Base-by-base conservation (phyloP, 2,113 vertebrate species). In the Vimba vimba region DNA sequence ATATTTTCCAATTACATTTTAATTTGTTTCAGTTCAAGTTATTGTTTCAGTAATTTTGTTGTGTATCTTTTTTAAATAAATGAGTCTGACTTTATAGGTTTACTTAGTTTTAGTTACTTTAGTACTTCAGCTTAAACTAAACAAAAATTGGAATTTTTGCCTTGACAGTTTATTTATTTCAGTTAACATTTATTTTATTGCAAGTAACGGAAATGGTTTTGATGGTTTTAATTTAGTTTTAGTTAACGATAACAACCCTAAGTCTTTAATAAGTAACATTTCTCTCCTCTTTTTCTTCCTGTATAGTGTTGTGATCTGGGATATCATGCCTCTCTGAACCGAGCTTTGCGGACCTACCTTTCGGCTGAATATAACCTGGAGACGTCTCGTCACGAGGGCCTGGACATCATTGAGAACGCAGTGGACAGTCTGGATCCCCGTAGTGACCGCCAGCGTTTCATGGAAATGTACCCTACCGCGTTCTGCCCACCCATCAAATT, bases 351-450 rank as follows among this genome's bases (percentile, higher is more conserved):
- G 91, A 99, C 98, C 2, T 99, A 98, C 91, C 97, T 99, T 27
- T 99, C 98, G 21, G 98, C 98, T 0, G 98, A 99, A 76, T 99
- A 99, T 93, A 99, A 99, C 92, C 95, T 99, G 81, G 98, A 99
- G 94, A 99, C 98, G 1, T 99, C 98, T n/a, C 96, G 98, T 80
- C 98, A 99, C 2, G 98, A 99, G 90, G 98, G 98, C 36, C 94
- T 99, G 47, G 98, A 99, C 94, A 99, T 99, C 87, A 98, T 99
- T 55, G 98, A 99, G 92, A 99, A 98, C 43, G 98, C 98, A 0
- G 98, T 99, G 86, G 98, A 99, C 94, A 98, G 96, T 87, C 91
- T 99, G 94, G 98, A 99, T 91, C 97, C 97, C 2, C 95, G 98
- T 74, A 99, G 95, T 79, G 98, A 99, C 93, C 96, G 98, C 23